These are phyloP conservation scores for Tortricodes alternella DNA, from an alignment of 2,888 invertebrate genomes.

Conservation along the genomic window DNA sequence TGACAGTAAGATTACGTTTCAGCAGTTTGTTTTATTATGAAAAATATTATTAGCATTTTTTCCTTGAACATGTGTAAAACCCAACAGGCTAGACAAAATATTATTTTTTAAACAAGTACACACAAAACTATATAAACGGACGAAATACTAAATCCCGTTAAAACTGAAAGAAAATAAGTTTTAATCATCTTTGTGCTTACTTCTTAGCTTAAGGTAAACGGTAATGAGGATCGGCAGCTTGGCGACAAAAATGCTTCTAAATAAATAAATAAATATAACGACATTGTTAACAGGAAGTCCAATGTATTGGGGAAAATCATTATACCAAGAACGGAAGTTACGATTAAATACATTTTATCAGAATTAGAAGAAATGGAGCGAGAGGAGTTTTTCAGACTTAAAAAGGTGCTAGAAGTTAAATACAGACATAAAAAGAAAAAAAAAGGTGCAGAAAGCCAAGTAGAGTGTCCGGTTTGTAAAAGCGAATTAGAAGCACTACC, in stretches of 20 bases:
- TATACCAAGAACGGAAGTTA: constrained; percentile 45
- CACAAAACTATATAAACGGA: too few relatives aligned
- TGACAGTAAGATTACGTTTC: too few relatives aligned
- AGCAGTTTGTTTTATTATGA: too few relatives aligned
- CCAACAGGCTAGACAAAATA: too few relatives aligned
- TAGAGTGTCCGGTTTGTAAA: too few relatives aligned
- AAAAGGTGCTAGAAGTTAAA: constrained; percentile 38
- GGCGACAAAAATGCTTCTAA: not conserved
- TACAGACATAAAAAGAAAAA: constrained; percentile 33
- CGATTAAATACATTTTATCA: constrained; percentile 44
- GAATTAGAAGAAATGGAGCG: constrained; percentile 51
- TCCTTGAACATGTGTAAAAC: too few relatives aligned
- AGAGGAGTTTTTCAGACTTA: constrained; percentile 51
- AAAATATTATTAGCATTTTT: too few relatives aligned
- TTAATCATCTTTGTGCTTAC: too few relatives aligned
- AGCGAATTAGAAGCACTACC: too few relatives aligned
- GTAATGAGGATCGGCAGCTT: constrained; percentile 40
- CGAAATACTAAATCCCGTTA: not conserved
- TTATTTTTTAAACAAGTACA: too few relatives aligned
- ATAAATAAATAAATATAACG: not conserved
- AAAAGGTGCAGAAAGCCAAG: too few relatives aligned
- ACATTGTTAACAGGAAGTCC: constrained; percentile 46
- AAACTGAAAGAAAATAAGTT: too few relatives aligned
- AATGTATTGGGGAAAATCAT: constrained; percentile 49
- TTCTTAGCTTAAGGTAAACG: constrained; percentile 44